Conservation (phyloP, 2,888 invertebrate species). For the Drosophila acutilabella region DNA sequence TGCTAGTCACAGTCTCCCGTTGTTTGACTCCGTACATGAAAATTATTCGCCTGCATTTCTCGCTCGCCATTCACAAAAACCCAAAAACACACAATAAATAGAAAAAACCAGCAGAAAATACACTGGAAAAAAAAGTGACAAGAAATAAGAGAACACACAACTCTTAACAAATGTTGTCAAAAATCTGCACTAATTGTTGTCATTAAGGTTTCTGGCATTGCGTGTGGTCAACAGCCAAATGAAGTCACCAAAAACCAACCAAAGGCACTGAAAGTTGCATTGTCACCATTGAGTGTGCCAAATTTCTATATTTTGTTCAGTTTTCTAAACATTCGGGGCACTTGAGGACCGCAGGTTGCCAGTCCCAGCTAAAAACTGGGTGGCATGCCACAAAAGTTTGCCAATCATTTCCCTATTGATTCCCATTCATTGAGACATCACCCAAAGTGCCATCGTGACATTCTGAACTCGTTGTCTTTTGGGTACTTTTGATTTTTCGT, state of each 20-base stretch:
- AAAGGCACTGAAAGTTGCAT: conserved; percentile 14
- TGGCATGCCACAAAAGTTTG: conserved; percentile 39
- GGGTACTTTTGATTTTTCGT: too few species aligned
- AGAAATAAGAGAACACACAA: neutral
- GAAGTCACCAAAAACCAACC: conserved; percentile 40
- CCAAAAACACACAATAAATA: conserved; percentile 2
- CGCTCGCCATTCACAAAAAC: conserved; percentile 42
- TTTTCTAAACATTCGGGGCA: conserved; percentile 37
- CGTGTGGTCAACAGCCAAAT: conserved; percentile 58
- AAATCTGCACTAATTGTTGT: conserved; percentile 77
- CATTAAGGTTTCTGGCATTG: conserved; percentile 59
- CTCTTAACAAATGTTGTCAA: conserved; percentile 13
- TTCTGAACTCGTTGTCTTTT: too few species aligned
- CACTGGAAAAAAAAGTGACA: neutral
- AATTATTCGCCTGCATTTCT: conserved; percentile 25
- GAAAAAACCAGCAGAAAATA: conserved; percentile 3
- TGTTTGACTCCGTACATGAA: conserved; percentile 40
- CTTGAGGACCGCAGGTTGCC: conserved; percentile 32
- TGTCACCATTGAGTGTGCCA: conserved; percentile 10
- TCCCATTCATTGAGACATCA: conserved; percentile 32
- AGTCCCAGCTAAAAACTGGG: conserved; percentile 17
- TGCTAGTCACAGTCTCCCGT: conserved; percentile 51
- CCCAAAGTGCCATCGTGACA: neutral
- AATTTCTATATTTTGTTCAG: neutral
- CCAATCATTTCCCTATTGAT: neutral